Conservation (phyloP, 2,113 vertebrate species). For the Nibea coibor region DNA sequence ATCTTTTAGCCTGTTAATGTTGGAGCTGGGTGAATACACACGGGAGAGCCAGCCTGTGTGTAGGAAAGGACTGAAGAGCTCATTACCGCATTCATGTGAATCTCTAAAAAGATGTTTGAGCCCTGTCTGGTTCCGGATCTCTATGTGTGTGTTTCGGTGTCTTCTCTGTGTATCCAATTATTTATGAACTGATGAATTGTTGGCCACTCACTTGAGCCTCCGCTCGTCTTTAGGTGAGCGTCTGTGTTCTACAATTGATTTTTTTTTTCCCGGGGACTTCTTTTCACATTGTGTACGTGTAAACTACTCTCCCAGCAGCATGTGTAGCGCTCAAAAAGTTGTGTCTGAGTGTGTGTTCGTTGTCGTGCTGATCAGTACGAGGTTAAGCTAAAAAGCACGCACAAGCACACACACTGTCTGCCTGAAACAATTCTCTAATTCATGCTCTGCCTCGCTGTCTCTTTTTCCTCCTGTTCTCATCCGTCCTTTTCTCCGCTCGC, state of each 20-base stretch:
- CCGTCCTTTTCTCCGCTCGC: conserved; percentile 41
- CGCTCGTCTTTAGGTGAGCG: conserved; percentile 10
- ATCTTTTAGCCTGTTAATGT: conserved; percentile 74
- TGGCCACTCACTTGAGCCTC: neutral
- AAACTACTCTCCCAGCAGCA: neutral
- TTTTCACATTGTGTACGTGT: neutral
- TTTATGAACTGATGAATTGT: conserved; percentile 44
- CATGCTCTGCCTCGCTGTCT: conserved; percentile 36
- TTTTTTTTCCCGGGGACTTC: neutral
- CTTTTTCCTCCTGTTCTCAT: conserved; percentile 36
- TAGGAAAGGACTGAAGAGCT: conserved; percentile 68
- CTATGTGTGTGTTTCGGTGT: neutral
- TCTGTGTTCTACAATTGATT: neutral
- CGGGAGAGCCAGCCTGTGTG: conserved; percentile 62
- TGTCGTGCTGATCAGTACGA: conserved; percentile 7
- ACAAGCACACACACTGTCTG: conserved; percentile 1
- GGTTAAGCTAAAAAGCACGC: conserved; percentile 22
- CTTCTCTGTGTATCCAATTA: conserved; percentile 23
- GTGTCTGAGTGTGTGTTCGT: conserved; percentile 3
- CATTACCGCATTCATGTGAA: conserved; percentile 75
- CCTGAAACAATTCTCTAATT: conserved; percentile 54
- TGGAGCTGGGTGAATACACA: conserved; percentile 64
- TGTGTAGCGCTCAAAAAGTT: neutral
- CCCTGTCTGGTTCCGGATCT: conserved; percentile 50
- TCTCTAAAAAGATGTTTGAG: conserved; percentile 70